These are phyloP conservation scores for Vanessa cardui DNA, from an alignment of 2,888 invertebrate species.

Conservation along the genomic window DNA sequence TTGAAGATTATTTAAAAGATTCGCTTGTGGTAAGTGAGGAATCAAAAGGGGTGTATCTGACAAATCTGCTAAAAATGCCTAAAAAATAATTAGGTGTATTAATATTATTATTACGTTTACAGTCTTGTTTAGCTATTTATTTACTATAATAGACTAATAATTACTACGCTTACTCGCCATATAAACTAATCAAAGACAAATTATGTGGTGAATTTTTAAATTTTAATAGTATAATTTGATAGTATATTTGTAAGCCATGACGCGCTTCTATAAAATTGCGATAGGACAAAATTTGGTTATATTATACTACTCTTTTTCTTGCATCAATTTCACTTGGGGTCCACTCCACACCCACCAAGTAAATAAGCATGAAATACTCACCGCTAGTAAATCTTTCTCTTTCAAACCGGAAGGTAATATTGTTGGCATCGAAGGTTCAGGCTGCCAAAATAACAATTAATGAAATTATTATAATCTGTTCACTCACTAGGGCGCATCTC, in stretches of 20 bases:
- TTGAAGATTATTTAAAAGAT: slow-evolving; percentile 62
- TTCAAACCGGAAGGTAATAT: slow-evolving; percentile 59
- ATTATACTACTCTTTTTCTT: no score
- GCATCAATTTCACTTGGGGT: no score
- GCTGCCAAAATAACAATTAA: slow-evolving; percentile 48
- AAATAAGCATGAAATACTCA: slow-evolving; percentile 38
- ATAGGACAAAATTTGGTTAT: no score
- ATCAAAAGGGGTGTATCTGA: slow-evolving; percentile 64
- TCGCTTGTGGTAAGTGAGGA: slow-evolving; percentile 71
- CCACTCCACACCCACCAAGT: background rate
- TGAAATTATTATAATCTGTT: no score
- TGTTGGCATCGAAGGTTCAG: slow-evolving; percentile 52
- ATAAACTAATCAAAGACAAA: background rate
- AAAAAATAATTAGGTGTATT: slow-evolving; percentile 35
- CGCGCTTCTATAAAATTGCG: no score
- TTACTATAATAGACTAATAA: background rate
- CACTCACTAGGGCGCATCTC: no score
- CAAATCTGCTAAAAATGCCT: slow-evolving; percentile 71
- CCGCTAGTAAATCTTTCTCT: slow-evolving; percentile 62
- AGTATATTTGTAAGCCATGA: background rate
- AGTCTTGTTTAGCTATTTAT: background rate
- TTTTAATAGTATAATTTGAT: no score
- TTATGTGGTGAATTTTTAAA: no score
- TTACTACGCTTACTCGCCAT: no score
- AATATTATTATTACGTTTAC: background rate